phyloP scores from a whole-genome alignment of 2,888 invertebrate species.

The Ochropleura leucogaster region DNA sequence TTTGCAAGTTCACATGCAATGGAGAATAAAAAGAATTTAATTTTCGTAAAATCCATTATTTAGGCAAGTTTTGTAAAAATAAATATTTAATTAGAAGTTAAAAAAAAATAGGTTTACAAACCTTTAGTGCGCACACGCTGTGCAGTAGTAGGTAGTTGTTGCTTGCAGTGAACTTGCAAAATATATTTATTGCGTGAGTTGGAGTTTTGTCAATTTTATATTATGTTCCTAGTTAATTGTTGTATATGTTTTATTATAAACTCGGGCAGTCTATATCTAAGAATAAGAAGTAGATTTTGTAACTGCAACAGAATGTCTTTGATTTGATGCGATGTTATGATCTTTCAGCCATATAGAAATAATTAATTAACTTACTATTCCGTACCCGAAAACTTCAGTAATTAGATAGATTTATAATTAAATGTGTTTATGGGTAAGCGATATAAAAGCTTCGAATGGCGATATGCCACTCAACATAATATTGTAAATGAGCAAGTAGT shows the following conservation, averaged over 20 bases:
- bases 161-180: slow-evolving; percentile 71
- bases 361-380: slow-evolving; percentile 10
- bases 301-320: slow-evolving; percentile 26
- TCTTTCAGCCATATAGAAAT: slow-evolving; percentile 9
- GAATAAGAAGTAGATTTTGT: slow-evolving; percentile 24
- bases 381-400: slow-evolving; percentile 36
- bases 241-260: slow-evolving; percentile 64
- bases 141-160: slow-evolving; percentile 22
- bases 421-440: slow-evolving; percentile 15
- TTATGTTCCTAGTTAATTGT: slow-evolving; percentile 83
- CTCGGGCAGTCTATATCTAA: slow-evolving; percentile 45
- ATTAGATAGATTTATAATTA: slow-evolving; percentile 26
- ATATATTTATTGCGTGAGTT: slow-evolving; percentile 77
- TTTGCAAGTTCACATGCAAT: slow-evolving; percentile 78
- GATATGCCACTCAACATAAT: slow-evolving; percentile 30
- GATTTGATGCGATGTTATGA: background rate
- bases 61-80: slow-evolving; percentile 39
- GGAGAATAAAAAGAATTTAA: slow-evolving; percentile 35
- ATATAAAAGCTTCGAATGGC: slow-evolving; percentile 22
- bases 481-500: slow-evolving; percentile 21
- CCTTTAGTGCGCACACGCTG: slow-evolving; percentile 9
- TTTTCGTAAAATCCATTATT: slow-evolving; percentile 24
- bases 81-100: slow-evolving; percentile 37
- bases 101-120: slow-evolving; percentile 16
- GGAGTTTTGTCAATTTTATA: slow-evolving; percentile 85